phyloP scores from a whole-genome alignment of 1,140 invertebrate genomes.

The Liolophura sinensis region DNA sequence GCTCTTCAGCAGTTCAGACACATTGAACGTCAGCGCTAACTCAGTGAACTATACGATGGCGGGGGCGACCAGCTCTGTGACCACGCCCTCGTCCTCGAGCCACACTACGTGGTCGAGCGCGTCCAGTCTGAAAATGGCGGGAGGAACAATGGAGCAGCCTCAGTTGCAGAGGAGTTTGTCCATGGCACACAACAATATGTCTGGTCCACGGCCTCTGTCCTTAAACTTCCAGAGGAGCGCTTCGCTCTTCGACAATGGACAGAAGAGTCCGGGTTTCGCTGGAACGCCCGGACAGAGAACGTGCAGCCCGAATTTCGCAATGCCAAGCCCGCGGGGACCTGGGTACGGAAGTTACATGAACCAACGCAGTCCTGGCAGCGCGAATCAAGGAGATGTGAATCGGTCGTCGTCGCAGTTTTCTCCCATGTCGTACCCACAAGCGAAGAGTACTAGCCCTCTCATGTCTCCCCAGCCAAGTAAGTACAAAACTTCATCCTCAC shows the following conservation, averaged over 20 bases:
- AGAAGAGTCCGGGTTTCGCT: conserved; percentile 38
- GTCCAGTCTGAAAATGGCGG: too few species aligned
- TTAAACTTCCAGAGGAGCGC: conserved; percentile 19
- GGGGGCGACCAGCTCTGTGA: too few species aligned
- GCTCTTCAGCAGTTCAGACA: too few species aligned
- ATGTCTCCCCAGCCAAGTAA: conserved; percentile 37
- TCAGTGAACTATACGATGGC: too few species aligned
- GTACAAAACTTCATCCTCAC: neutral
- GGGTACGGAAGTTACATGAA: conserved; percentile 25
- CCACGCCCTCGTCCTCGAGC: too few species aligned
- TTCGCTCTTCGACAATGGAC: conserved; percentile 31
- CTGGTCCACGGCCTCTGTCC: neutral
- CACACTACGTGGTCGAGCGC: too few species aligned
- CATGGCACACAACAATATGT: too few species aligned
- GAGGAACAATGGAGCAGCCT: too few species aligned
- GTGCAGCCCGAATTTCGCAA: neutral
- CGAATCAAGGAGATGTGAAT: neutral
- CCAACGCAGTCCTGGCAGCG: conserved; percentile 39
- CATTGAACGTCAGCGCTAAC: too few species aligned
- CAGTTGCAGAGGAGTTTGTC: too few species aligned
- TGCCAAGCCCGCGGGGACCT: conserved; percentile 11
- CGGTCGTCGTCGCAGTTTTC: conserved; percentile 1
- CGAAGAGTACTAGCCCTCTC: conserved; percentile 30
- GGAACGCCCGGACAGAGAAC: conserved; percentile 25
- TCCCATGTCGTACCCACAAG: conserved; percentile 12